A percentile compares a stretch with the other conserved stretches of the same genome.
Conservation (phyloP, 2,797 vertebrate genomes). For the Siniperca scherzeri region DNA sequence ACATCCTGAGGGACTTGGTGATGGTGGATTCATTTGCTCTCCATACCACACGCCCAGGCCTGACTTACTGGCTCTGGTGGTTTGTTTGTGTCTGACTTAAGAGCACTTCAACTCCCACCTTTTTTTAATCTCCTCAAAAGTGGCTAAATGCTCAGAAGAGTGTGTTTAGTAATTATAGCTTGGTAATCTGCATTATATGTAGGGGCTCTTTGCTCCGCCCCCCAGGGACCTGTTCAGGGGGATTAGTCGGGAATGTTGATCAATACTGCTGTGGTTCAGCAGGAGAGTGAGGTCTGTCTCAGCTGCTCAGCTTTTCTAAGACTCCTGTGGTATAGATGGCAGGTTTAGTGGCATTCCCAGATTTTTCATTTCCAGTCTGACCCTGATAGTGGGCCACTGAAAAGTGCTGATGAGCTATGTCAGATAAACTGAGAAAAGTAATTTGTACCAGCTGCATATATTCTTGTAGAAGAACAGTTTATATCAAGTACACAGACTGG, state of each 20-base stretch:
- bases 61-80: slow-evolving; percentile 1
- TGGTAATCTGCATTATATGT: slow-evolving; percentile 42
- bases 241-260: slow-evolving; percentile 50
- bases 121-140: slow-evolving; percentile 10
- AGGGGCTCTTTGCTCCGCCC: slow-evolving; percentile 30
- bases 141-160: slow-evolving; percentile 31
- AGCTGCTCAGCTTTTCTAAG: slow-evolving; percentile 1
- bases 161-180: slow-evolving; percentile 24
- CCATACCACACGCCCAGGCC: slow-evolving; percentile 6
- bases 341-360: not conserved
- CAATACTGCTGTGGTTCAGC: slow-evolving; percentile 23
- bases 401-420: not conserved
- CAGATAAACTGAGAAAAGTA: not conserved
- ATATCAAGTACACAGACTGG: not conserved
- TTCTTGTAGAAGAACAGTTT: not conserved
- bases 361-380: not conserved
- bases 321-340: not conserved
- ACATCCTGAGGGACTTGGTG: slow-evolving; percentile 1
- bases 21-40: slow-evolving; percentile 33
- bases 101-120: slow-evolving; percentile 18
- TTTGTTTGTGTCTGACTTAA: slow-evolving; percentile 26
- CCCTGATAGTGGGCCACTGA: not conserved
- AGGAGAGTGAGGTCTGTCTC: not conserved
- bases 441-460: not conserved
- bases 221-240: slow-evolving; percentile 30